Conservation (phyloP, 2,113 vertebrate genomes). For the Chionis minor region DNA sequence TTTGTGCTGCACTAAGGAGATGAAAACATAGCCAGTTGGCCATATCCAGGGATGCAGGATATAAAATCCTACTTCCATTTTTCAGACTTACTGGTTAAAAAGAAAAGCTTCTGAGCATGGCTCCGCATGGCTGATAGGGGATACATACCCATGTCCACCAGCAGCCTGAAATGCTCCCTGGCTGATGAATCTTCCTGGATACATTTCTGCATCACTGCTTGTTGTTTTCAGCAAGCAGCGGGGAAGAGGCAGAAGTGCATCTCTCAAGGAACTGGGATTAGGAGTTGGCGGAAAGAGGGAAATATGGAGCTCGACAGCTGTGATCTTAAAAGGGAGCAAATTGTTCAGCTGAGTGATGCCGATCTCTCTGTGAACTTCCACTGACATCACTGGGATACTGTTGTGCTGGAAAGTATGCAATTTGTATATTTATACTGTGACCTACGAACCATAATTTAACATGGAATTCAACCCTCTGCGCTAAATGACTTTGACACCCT, state of each 20-base stretch:
- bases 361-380: constrained; percentile 47
- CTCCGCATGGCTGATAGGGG: background rate
- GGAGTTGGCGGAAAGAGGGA: background rate
- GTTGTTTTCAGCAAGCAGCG: background rate
- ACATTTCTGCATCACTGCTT: background rate
- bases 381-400: constrained; percentile 34
- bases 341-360: constrained; percentile 16
- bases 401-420: constrained; percentile 47
- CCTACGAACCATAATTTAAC: constrained; percentile 60
- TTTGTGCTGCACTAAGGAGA: background rate
- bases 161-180: background rate
- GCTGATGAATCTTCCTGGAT: background rate
- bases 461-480: constrained; percentile 42
- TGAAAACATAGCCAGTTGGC: background rate
- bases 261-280: background rate
- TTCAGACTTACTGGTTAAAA: background rate
- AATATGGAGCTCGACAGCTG: background rate
- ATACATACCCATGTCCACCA: rapidly evolving
- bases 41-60: background rate
- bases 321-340: constrained; percentile 32
- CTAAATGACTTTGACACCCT: constrained; percentile 46
- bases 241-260: background rate
- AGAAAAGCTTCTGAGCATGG: background rate
- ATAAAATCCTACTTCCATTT: background rate
- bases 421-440: constrained; percentile 54